Evolutionary conservation across 2,888 invertebrate species (phyloP).

Genomic region (Ochropacha duplaris): DNA sequence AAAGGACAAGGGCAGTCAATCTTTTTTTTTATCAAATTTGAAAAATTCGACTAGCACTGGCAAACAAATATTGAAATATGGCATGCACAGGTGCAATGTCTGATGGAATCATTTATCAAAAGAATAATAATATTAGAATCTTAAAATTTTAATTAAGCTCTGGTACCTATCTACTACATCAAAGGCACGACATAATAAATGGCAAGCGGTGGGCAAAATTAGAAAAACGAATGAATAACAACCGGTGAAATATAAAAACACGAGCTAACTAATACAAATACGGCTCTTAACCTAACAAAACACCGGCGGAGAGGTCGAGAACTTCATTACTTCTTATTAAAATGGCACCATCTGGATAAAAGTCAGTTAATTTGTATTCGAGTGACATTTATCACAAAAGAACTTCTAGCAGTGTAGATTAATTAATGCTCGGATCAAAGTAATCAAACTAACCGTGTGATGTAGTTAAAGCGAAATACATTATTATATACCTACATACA

Average conservation of each 20-base stretch:
- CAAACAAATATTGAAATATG: too few species aligned
- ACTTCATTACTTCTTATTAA: constrained; percentile 80
- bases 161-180: constrained; percentile 5
- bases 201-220: background rate
- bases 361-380: constrained; percentile 72
- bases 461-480: background rate
- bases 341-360: constrained; percentile 69
- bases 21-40: too few species aligned
- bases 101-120: too few species aligned
- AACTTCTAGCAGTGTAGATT: constrained; percentile 47
- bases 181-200: constrained; percentile 13
- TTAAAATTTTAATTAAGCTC: background rate
- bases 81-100: too few species aligned
- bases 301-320: constrained; percentile 57
- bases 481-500: too few species aligned
- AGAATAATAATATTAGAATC: too few species aligned
- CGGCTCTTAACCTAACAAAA: constrained; percentile 74
- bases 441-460: constrained; percentile 14
- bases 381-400: constrained; percentile 74
- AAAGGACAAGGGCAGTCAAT: too few species aligned
- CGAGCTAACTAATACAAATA: constrained; percentile 77
- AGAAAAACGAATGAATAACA: constrained; percentile 18
- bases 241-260: constrained; percentile 54
- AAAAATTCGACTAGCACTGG: too few species aligned
- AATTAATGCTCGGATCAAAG: constrained; percentile 48